phyloP scores from a whole-genome alignment of 1,140 invertebrate species.

The Rhopalosiphum maidis region DNA sequence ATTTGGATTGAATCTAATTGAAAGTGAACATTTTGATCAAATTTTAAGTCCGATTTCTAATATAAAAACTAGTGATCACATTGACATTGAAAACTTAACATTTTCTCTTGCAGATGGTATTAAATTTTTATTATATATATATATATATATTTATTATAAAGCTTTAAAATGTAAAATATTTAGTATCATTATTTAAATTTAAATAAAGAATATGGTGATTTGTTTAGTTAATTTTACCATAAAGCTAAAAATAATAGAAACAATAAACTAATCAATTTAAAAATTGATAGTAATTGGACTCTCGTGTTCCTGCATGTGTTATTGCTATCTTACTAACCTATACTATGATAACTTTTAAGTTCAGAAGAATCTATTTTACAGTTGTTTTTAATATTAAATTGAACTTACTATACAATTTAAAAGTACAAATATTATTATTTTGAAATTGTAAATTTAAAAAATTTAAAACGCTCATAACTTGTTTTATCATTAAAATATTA shows the following conservation, averaged over 20 bases:
- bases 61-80: not conserved
- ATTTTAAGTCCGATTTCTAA: slow-evolving; percentile 60
- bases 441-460: not conserved
- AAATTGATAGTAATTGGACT: no score
- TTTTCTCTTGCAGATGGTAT: not conserved
- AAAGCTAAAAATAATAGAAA: no score
- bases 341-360: no score
- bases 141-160: not conserved
- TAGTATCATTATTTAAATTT: not conserved
- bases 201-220: no score
- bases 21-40: not conserved
- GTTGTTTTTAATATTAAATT: not conserved
- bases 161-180: not conserved
- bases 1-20: slow-evolving; percentile 25
- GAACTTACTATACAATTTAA: not conserved
- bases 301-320: no score
- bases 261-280: no score
- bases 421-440: not conserved
- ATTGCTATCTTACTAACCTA: no score
- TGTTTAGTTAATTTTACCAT: no score
- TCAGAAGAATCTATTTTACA: no score
- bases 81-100: not conserved
- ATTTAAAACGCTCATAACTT: not conserved
- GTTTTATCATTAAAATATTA: not conserved
- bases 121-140: not conserved